Evolutionary conservation across 1,140 invertebrate species (phyloP).

Genomic region (Agrypnia vestita): DNA sequence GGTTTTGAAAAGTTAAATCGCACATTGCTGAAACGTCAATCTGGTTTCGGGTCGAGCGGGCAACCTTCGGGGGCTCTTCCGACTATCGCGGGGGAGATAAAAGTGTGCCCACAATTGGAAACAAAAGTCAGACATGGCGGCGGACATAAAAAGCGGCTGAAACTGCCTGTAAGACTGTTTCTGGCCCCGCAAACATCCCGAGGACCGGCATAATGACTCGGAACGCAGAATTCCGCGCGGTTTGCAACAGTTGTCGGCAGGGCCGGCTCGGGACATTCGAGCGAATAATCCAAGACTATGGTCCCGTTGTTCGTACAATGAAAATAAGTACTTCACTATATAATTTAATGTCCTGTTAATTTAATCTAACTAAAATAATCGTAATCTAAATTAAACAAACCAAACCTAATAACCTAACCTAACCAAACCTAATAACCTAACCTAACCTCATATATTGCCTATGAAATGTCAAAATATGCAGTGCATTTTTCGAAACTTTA

Average conservation of each 20-base stretch:
- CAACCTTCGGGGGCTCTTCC: neutral
- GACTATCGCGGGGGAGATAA: neutral
- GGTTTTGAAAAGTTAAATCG: too few relatives aligned
- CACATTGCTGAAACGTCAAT: neutral
- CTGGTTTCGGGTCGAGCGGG: neutral
- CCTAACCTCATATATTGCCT: too few relatives aligned
- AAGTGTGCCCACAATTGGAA: neutral
- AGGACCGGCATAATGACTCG: constrained; percentile 10
- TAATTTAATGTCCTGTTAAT: too few relatives aligned
- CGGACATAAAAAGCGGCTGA: neutral
- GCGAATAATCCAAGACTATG: too few relatives aligned
- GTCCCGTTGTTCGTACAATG: too few relatives aligned
- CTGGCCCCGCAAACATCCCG: constrained; percentile 4
- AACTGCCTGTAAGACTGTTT: constrained; percentile 11
- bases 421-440: too few relatives aligned
- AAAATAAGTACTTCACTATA: too few relatives aligned
- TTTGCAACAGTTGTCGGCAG: neutral
- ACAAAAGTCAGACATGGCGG: neutral
- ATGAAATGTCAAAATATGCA: too few relatives aligned
- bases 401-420: too few relatives aligned
- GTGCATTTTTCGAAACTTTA: too few relatives aligned
- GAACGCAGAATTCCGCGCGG: constrained; percentile 4
- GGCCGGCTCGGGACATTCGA: neutral
- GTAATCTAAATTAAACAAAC: too few relatives aligned
- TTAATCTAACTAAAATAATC: too few relatives aligned